Base-by-base conservation (phyloP, 2,797 vertebrate species). In the Cyprinella venusta region DNA sequence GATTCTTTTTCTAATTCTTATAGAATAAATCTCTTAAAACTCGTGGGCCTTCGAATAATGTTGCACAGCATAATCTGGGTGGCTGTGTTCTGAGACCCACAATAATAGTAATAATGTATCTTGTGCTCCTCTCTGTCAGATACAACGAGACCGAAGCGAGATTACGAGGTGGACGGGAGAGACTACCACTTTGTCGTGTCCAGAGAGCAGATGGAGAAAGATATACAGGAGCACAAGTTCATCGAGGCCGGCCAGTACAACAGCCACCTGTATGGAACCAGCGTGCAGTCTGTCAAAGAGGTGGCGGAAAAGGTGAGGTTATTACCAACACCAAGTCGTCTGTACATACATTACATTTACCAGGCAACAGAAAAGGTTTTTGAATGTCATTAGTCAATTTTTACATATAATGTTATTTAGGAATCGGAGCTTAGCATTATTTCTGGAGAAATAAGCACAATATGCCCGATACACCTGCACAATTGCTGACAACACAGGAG, bases 171-270 rank as follows among this genome's bases (percentile, higher is more conserved):
- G 89, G 98, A 99, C 30, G 94, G 95, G 56, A 93, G 98, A 79
- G 98, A 99, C 88, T 99, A 99, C 89, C 98, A 99, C 91, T 99
- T 99, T 74, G 94, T 99, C 85, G 94, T 95, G 84, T 98, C 97
- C 85, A 93, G 97, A 84, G 98, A 99, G 84, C 97, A 99, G 91
- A 99, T 99, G 98, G 98, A 99, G 91, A 97, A 96, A 87, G 98
- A 99, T 92, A 99, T 99, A 90, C 97, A 98, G 92, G 98, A 99
- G 89, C 97, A 99, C 92, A 95, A 94, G 89, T 99, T 99, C 92
- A 99, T 99, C 86, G 98, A 99, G 93, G 98, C 98, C 59, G 97
- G 97, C 21, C 98, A 99, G 90, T 99, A 99, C 94, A 99, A 99
- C 93, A 96, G 95, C 90, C 98, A 99, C 90, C 96, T 99, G 50